These are phyloP conservation scores for Sebastes matsubarae DNA, from an alignment of 2,797 vertebrate species.

Conservation along the genomic window DNA sequence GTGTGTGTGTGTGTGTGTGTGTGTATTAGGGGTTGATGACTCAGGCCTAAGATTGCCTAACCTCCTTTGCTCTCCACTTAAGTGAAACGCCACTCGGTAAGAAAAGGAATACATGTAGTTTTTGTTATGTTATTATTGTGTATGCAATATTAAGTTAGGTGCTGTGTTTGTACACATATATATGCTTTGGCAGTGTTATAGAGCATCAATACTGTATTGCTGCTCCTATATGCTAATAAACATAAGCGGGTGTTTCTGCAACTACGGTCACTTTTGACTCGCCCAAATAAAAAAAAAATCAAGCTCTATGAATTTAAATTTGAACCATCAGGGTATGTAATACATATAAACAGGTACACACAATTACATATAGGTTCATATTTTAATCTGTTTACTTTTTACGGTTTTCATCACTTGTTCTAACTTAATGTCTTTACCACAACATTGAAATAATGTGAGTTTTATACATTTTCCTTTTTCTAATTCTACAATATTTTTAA, in stretches of 20 bases:
- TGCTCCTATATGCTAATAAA: slow-evolving; percentile 1
- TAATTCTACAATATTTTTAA: too few species aligned
- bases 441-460: too few species aligned
- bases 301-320: too few species aligned
- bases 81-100: neutral
- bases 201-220: neutral
- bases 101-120: neutral
- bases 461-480: too few species aligned
- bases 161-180: neutral
- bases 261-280: too few species aligned
- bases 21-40: slow-evolving; percentile 27
- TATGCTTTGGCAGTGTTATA: neutral
- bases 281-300: too few species aligned
- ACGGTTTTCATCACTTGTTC: too few species aligned
- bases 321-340: too few species aligned
- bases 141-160: neutral
- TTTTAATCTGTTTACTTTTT: too few species aligned
- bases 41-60: slow-evolving; percentile 31
- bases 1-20: neutral
- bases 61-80: slow-evolving; percentile 10
- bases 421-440: too few species aligned
- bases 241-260: neutral
- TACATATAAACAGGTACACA: too few species aligned
- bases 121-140: neutral
- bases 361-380: too few species aligned